Evolutionary conservation across 2,888 invertebrate species (phyloP).

Genomic region (Heliconius ethilla): DNA sequence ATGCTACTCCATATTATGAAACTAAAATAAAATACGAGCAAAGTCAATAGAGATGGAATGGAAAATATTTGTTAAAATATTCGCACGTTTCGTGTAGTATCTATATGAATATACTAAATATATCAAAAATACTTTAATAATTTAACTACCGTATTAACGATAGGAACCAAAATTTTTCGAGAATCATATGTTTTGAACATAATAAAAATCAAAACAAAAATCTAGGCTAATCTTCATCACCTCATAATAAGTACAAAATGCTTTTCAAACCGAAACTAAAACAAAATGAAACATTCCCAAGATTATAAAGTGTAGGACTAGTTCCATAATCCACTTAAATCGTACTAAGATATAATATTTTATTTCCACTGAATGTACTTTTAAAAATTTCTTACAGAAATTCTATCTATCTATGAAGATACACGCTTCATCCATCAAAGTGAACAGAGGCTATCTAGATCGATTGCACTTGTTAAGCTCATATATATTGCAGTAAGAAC

Average conservation of each 20-base stretch:
- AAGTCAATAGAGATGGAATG: constrained; percentile 22
- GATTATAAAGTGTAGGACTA: background rate
- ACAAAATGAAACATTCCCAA: background rate
- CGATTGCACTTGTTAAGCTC: constrained; percentile 41
- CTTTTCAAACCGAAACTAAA: background rate
- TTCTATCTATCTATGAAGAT: constrained; percentile 32
- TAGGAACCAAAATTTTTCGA: no score
- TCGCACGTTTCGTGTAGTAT: background rate
- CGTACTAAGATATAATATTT: constrained; percentile 3
- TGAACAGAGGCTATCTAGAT: constrained; percentile 40
- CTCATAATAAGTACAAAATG: background rate
- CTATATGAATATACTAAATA: background rate
- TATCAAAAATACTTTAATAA: no score
- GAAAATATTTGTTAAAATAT: constrained; percentile 26
- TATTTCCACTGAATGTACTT: constrained; percentile 26
- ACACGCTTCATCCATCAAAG: constrained; percentile 45
- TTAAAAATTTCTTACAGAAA: constrained; percentile 36
- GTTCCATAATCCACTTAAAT: constrained; percentile 4
- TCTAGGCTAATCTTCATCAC: background rate
- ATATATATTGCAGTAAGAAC: constrained; percentile 37
- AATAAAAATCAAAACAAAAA: background rate
- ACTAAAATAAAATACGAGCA: background rate
- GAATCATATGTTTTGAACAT: no score
- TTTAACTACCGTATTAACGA: no score
- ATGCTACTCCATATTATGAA: background rate